A percentile compares a stretch with the other conserved stretches of the same genome.
These are phyloP conservation scores for Himalopsyche tibetana DNA, from an alignment of 2,888 invertebrate species.

Conservation along the genomic window DNA sequence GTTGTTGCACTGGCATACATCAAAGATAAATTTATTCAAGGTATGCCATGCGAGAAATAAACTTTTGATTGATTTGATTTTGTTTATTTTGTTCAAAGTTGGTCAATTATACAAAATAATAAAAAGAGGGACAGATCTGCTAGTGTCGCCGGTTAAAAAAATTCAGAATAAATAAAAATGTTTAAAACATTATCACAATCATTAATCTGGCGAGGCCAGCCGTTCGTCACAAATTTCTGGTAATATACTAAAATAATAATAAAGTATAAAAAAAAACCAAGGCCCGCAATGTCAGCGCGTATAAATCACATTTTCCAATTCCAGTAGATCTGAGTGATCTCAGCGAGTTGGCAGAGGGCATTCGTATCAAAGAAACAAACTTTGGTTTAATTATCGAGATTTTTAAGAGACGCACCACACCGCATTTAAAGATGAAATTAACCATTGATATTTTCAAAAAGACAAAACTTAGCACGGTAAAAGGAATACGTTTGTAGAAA, in stretches of 20 bases:
- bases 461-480: too few species aligned
- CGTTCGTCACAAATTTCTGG: constrained; percentile 16
- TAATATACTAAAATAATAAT: constrained; percentile 13
- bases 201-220: constrained; percentile 44
- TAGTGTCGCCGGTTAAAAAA: background rate
- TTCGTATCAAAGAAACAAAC: too few species aligned
- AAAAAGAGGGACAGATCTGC: background rate
- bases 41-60: background rate
- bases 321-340: too few species aligned
- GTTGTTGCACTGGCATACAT: too few species aligned
- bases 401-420: too few species aligned
- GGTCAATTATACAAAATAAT: constrained; percentile 16
- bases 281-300: background rate
- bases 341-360: too few species aligned
- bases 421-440: too few species aligned
- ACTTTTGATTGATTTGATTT: background rate
- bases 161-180: constrained; percentile 50
- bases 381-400: too few species aligned
- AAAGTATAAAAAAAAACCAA: background rate
- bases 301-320: background rate
- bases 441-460: too few species aligned
- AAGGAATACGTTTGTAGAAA: too few species aligned
- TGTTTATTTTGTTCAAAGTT: background rate
- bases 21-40: too few species aligned
- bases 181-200: constrained; percentile 53